phyloP scores from a whole-genome alignment of 2,888 invertebrate species.

The Heliconius sara region DNA sequence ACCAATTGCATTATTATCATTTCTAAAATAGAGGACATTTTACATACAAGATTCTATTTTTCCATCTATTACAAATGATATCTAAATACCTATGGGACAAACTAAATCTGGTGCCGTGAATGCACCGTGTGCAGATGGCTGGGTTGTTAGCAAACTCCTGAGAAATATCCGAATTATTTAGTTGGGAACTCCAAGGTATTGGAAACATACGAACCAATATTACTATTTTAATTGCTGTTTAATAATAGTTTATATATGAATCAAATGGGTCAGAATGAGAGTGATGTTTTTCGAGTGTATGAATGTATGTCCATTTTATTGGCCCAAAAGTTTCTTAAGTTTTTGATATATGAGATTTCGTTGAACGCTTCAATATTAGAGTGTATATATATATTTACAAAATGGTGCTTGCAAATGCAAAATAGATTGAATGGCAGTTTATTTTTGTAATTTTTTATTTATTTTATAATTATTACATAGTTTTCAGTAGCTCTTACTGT shows the following conservation, averaged over 20 bases:
- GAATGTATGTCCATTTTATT: neutral
- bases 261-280: neutral
- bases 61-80: constrained; percentile 13
- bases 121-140: constrained; percentile 54
- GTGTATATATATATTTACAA: neutral
- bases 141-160: constrained; percentile 65
- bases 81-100: constrained; percentile 56
- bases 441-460: too few relatives aligned
- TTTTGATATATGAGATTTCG: neutral
- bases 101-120: constrained; percentile 51
- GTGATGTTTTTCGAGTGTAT: neutral
- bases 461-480: neutral
- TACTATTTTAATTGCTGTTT: neutral
- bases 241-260: neutral
- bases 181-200: constrained; percentile 56
- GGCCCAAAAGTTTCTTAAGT: too few relatives aligned
- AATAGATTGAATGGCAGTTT: neutral
- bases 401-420: neutral
- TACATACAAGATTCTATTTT: neutral
- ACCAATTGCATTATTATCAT: neutral
- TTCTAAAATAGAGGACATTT: too few relatives aligned
- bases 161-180: constrained; percentile 68
- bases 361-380: neutral
- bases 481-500: neutral
- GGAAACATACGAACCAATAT: constrained; percentile 47